phyloP scores from a whole-genome alignment of 2,113 vertebrate species.

The Alethe diademata region DNA sequence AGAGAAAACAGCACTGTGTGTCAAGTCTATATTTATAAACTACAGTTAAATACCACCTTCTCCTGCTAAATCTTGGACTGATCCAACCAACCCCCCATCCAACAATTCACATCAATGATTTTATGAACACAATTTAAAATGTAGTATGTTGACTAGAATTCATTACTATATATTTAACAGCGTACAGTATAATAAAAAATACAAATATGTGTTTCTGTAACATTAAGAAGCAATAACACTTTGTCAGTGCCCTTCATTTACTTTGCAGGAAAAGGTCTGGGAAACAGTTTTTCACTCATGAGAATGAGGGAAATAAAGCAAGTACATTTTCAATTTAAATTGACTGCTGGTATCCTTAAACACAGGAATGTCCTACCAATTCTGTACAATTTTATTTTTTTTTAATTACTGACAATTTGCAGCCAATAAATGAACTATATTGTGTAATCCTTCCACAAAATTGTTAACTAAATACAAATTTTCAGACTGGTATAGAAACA shows the following conservation, averaged over 20 bases:
- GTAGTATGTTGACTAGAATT: background rate
- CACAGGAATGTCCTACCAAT: background rate
- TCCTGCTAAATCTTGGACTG: background rate
- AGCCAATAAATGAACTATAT: background rate
- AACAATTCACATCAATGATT: background rate
- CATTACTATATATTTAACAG: background rate
- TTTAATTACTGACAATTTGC: background rate
- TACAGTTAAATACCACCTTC: background rate
- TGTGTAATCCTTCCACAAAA: background rate
- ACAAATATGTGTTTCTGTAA: background rate
- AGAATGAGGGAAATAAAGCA: background rate
- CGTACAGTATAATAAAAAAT: background rate
- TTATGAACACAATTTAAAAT: background rate
- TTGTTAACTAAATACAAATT: background rate
- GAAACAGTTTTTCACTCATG: background rate
- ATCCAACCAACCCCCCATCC: background rate
- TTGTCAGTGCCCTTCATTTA: background rate
- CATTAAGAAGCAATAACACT: background rate
- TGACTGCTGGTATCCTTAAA: background rate
- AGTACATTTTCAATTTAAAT: background rate
- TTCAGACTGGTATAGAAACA: background rate
- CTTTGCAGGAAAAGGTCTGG: background rate
- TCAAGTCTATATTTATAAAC: background rate
- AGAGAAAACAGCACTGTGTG: background rate
- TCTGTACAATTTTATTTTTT: background rate